Percentiles rank a stretch among this genome's conserved stretches.
Conservation (phyloP, 2,888 invertebrate species). For the Eustalomyia histrio region DNA sequence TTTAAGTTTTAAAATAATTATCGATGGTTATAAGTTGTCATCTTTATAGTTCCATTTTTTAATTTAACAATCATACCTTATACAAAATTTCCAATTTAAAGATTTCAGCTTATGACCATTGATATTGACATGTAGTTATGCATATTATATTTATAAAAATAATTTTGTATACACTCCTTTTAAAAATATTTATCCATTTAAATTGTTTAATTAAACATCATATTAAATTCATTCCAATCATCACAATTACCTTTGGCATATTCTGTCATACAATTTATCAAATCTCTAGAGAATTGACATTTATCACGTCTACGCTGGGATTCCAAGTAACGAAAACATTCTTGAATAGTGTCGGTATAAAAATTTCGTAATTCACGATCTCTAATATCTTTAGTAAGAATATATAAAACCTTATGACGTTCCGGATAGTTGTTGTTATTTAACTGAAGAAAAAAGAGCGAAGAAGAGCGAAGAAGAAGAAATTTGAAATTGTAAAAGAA, state of each 20-base stretch:
- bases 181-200: background rate
- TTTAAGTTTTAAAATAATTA: no score
- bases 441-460: slow-evolving; percentile 67
- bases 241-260: slow-evolving; percentile 87
- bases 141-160: no score
- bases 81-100: no score
- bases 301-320: slow-evolving; percentile 82
- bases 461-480: background rate
- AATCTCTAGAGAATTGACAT: slow-evolving; percentile 84
- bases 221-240: slow-evolving; percentile 84
- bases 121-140: no score
- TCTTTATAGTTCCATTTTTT: no score
- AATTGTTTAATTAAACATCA: slow-evolving; percentile 77
- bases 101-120: no score
- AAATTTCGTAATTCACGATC: slow-evolving; percentile 85
- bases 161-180: no score
- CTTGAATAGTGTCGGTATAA: slow-evolving; percentile 85
- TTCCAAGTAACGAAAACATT: slow-evolving; percentile 85
- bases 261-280: slow-evolving; percentile 85
- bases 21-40: no score
- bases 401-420: slow-evolving; percentile 82
- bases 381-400: slow-evolving; percentile 83
- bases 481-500: background rate
- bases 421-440: slow-evolving; percentile 81
- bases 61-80: no score